Evolutionary conservation across 2,888 invertebrate genomes (phyloP).

Genomic region (Plagodis dolabraria): DNA sequence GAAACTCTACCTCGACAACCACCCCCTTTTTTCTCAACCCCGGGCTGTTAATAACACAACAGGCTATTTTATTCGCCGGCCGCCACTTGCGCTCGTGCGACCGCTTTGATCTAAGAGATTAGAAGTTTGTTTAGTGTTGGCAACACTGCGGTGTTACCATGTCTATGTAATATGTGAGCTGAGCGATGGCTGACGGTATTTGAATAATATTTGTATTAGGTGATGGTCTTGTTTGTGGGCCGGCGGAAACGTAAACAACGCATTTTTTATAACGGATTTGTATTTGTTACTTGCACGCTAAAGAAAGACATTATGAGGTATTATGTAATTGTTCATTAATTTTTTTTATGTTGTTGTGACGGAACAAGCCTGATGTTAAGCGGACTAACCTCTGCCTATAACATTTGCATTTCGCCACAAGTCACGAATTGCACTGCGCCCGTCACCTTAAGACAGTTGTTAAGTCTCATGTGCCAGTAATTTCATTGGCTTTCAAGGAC

Average conservation of each 20-base stretch:
- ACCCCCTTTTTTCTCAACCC: conserved; percentile 61
- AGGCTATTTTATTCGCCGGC: conserved; percentile 79
- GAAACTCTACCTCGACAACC: conserved; percentile 34
- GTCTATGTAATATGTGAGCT: conserved; percentile 2
- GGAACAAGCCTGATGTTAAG: no score
- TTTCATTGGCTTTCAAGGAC: no score
- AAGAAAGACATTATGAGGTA: no score
- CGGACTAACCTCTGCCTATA: no score
- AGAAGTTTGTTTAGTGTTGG: conserved; percentile 43
- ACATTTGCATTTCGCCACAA: no score
- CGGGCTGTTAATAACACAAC: conserved; percentile 82
- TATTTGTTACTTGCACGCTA: no score
- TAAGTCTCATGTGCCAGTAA: no score
- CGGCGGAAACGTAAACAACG: background rate
- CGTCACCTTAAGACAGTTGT: no score
- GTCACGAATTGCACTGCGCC: no score
- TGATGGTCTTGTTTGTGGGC: background rate
- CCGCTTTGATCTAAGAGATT: conserved; percentile 79
- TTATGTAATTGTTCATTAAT: no score
- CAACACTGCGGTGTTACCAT: conserved; percentile 21
- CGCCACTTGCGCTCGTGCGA: conserved; percentile 75
- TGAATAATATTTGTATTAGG: conserved; percentile 25
- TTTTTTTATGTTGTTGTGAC: no score
- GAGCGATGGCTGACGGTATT: conserved; percentile 9
- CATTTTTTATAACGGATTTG: background rate